Evolutionary conservation across 2,113 vertebrate species (phyloP).

Genomic region (Dromiciops gliroides): DNA sequence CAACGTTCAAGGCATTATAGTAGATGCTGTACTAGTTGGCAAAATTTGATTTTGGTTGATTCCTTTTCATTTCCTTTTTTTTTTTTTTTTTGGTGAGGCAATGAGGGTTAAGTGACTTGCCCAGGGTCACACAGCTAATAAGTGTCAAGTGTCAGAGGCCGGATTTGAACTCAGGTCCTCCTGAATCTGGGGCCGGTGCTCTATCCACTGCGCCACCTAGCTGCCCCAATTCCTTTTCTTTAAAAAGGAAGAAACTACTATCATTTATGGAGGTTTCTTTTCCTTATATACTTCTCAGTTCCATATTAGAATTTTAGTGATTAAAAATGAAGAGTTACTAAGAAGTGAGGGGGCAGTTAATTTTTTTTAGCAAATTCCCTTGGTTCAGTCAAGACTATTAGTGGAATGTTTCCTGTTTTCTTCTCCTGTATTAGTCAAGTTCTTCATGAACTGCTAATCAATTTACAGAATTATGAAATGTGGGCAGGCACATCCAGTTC

Average conservation of each 20-base stretch:
- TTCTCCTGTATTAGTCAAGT: background rate
- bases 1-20: background rate
- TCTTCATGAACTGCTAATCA: background rate
- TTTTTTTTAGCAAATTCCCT: background rate
- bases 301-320: background rate
- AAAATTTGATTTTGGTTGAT: background rate
- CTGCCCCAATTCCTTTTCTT: background rate
- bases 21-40: background rate
- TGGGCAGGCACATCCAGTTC: background rate
- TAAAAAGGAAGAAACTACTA: background rate
- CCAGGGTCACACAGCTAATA: too few relatives aligned
- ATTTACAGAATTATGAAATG: background rate
- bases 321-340: background rate
- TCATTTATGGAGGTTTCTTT: background rate
- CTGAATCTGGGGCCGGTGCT: too few relatives aligned
- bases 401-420: background rate
- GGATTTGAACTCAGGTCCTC: too few relatives aligned
- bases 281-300: background rate
- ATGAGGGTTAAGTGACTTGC: too few relatives aligned
- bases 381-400: background rate
- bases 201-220: too few relatives aligned
- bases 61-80: background rate
- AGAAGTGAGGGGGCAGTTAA: background rate
- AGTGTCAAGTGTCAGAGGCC: too few relatives aligned
- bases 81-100: too few relatives aligned